Conservation (phyloP, 1,140 invertebrate genomes). For the Listronotus bonariensis region DNA sequence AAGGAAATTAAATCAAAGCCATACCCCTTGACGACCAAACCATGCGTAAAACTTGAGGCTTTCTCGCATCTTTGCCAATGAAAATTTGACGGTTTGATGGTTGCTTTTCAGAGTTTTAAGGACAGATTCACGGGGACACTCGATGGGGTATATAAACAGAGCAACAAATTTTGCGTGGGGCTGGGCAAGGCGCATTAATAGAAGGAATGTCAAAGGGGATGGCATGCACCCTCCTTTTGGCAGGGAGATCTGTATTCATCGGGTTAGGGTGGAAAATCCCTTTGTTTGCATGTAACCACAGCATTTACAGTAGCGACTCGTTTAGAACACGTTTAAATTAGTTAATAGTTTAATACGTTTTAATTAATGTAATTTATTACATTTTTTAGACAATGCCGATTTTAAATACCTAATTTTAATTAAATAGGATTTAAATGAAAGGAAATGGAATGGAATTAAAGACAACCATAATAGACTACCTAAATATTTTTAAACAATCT, state of each 20-base stretch:
- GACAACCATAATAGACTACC: too few species aligned
- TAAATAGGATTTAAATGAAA: too few species aligned
- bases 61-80: constrained; percentile 2
- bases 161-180: constrained; percentile 25
- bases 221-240: constrained; percentile 14
- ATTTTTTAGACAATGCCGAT: too few species aligned
- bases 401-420: too few species aligned
- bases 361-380: too few species aligned
- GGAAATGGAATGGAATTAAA: too few species aligned
- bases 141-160: constrained; percentile 25
- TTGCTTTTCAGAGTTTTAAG: constrained; percentile 3
- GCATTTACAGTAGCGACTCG: constrained; percentile 25
- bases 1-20: constrained; percentile 30
- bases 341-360: neutral
- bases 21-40: constrained; percentile 17
- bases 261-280: constrained; percentile 28
- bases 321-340: constrained; percentile 23
- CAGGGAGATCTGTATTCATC: constrained; percentile 25
- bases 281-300: constrained; percentile 35
- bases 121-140: constrained; percentile 5
- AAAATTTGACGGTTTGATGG: constrained; percentile 27
- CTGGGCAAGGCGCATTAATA: constrained; percentile 27
- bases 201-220: constrained; percentile 32
- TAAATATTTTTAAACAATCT: too few species aligned
- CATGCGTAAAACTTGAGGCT: constrained; percentile 26